Percentiles rank a stretch among this genome's conserved stretches.
These are phyloP conservation scores for Cariama cristata DNA, from an alignment of 2,113 vertebrate genomes.

Conservation along the genomic window DNA sequence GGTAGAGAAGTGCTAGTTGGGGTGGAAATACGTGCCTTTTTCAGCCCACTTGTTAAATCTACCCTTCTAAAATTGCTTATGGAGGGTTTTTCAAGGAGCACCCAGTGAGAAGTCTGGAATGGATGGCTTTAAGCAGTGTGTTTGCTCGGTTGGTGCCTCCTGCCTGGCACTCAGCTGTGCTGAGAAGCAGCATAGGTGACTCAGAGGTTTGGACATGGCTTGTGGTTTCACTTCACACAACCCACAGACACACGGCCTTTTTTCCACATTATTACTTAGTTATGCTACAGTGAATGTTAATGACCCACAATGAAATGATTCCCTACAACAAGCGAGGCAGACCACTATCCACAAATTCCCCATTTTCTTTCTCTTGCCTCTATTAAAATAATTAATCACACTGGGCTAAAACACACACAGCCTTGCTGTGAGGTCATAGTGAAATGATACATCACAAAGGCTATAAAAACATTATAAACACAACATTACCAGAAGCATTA, in stretches of 20 bases:
- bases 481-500: background rate
- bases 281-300: slow-evolving; percentile 10
- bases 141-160: background rate
- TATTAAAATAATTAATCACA: slow-evolving; percentile 18
- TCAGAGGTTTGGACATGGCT: background rate
- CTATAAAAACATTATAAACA: background rate
- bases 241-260: background rate
- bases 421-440: background rate
- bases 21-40: background rate
- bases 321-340: background rate
- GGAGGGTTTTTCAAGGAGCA: background rate
- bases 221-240: slow-evolving; percentile 11
- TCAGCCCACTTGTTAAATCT: background rate
- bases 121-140: background rate
- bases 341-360: background rate
- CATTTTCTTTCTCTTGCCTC: background rate
- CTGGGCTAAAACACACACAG: background rate
- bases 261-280: background rate
- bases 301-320: background rate
- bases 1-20: rapidly evolving
- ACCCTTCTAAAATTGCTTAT: background rate
- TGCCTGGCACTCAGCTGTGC: background rate
- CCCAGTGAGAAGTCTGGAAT: background rate
- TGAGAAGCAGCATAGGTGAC: background rate
- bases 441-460: background rate